A percentile compares a stretch with the other conserved stretches of the same genome.
Evolutionary conservation across 2,113 vertebrate species (phyloP).

Genomic region (Varanus salvator): DNA sequence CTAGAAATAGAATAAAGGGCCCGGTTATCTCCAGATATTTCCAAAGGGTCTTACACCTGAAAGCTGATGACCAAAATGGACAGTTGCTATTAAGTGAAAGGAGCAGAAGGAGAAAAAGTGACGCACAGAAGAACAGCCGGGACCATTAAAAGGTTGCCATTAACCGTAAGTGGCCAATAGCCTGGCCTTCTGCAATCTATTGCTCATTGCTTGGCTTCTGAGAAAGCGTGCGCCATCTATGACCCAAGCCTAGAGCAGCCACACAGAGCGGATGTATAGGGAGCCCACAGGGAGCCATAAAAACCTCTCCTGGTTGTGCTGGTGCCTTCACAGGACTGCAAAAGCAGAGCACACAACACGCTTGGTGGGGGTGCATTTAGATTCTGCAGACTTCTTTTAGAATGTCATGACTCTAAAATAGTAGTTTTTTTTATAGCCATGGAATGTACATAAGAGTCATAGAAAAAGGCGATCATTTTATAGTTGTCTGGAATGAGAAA

Average conservation of each 20-base stretch:
- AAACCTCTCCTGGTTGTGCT: neutral
- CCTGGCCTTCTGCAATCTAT: neutral
- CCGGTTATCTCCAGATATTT: slow-evolving; percentile 16
- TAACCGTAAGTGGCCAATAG: slow-evolving; percentile 10
- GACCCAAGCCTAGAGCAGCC: neutral
- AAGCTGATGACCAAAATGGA: slow-evolving; percentile 15
- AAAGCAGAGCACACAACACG: neutral
- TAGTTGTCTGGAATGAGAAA: neutral
- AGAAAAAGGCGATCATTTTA: neutral
- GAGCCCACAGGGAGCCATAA: neutral
- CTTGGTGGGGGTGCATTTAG: neutral
- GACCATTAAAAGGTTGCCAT: neutral
- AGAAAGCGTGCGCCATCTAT: neutral
- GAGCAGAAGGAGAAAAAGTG: slow-evolving; percentile 28
- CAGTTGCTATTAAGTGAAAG: neutral
- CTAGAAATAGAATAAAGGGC: slow-evolving; percentile 73
- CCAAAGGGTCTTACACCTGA: neutral
- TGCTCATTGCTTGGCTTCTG: slow-evolving; percentile 19
- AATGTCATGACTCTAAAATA: too few species aligned
- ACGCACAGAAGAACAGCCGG: neutral
- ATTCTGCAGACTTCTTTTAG: neutral
- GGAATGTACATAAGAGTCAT: neutral
- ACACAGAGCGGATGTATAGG: neutral
- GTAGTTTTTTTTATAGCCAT: too few species aligned
- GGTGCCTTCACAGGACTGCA: neutral